phyloP scores from a whole-genome alignment of 2,113 vertebrate genomes.

The Pangasianodon hypophthalmus region DNA sequence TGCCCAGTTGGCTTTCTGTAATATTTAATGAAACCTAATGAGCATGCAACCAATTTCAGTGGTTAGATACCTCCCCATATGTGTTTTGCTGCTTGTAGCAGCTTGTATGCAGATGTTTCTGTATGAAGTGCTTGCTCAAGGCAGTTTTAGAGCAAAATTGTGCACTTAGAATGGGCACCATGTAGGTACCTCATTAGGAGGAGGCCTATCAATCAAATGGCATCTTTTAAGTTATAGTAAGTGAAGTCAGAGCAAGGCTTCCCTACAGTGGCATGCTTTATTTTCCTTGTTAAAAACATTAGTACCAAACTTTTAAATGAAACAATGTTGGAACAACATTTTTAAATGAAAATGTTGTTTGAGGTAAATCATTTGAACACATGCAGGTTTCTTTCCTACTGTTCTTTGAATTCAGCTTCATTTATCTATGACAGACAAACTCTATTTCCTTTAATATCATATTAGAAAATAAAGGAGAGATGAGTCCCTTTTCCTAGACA shows the following conservation, averaged over 20 bases:
- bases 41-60: conserved; percentile 23
- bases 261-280: neutral
- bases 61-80: conserved; percentile 19
- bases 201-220: conserved; percentile 7
- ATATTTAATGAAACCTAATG: conserved; percentile 13
- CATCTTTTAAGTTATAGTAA: neutral
- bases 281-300: neutral
- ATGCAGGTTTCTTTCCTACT: neutral
- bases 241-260: neutral
- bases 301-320: neutral
- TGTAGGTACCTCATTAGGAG: conserved; percentile 41
- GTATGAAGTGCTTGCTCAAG: conserved; percentile 38
- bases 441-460: neutral
- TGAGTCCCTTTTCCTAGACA: neutral
- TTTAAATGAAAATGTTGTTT: neutral
- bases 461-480: neutral
- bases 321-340: neutral
- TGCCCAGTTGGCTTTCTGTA: conserved; percentile 7
- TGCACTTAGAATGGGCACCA: conserved; percentile 28
- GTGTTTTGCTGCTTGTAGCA: conserved; percentile 42
- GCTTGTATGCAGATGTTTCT: conserved; percentile 58
- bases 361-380: neutral
- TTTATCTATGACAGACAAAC: neutral
- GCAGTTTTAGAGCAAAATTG: conserved; percentile 14
- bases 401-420: neutral